Percentiles rank a stretch among this genome's conserved stretches.
Evolutionary conservation across 2,888 invertebrate genomes (phyloP).

Genomic region (Nowickia ferox): DNA sequence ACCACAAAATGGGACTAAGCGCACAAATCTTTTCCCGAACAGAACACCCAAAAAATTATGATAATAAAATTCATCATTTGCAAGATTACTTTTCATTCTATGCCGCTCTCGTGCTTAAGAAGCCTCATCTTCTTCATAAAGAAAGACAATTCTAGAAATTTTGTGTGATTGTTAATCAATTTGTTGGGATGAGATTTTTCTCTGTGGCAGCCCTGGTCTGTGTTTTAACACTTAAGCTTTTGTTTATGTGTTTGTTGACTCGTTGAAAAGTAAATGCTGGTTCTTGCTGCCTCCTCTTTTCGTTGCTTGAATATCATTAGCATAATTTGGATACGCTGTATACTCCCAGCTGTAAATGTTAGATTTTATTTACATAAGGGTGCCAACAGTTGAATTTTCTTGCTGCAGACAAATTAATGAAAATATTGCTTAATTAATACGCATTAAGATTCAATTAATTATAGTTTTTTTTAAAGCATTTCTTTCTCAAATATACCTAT

Average conservation of each 20-base stretch:
- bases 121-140: too few relatives aligned
- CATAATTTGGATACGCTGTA: constrained; percentile 55
- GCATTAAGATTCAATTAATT: not conserved
- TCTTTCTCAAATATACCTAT: not conserved
- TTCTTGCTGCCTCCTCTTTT: constrained; percentile 17
- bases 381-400: not conserved
- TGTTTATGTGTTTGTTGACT: not conserved
- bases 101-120: too few relatives aligned
- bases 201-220: not conserved
- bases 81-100: too few relatives aligned
- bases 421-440: not conserved
- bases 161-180: too few relatives aligned
- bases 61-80: too few relatives aligned
- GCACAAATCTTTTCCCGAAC: too few relatives aligned
- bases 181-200: too few relatives aligned
- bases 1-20: too few relatives aligned
- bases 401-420: not conserved
- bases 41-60: too few relatives aligned
- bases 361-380: not conserved
- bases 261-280: constrained; percentile 14
- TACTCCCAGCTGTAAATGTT: not conserved
- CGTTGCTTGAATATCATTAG: constrained; percentile 62
- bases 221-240: not conserved
- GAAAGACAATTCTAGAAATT: too few relatives aligned
- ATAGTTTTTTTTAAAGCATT: not conserved